Evolutionary conservation across 1,140 invertebrate genomes (phyloP).

Genomic region (Ceratina australensis): DNA sequence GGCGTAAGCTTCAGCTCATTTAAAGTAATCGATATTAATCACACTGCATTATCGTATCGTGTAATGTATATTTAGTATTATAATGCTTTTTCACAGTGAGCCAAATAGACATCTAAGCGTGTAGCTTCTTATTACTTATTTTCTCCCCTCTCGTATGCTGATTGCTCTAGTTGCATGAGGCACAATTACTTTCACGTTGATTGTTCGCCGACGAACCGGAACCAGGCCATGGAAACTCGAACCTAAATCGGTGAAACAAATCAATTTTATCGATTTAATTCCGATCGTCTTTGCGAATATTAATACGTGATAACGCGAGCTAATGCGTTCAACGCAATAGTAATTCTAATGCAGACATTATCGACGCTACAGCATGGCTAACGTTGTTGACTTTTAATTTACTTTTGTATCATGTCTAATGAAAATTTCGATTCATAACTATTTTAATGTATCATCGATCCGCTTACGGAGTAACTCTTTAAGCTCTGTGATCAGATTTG

Average conservation of each 20-base stretch:
- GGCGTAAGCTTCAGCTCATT: constrained; percentile 61
- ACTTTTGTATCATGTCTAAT: background rate
- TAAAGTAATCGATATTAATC: constrained; percentile 55
- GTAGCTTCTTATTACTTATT: constrained; percentile 41
- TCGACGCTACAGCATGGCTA: background rate
- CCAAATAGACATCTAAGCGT: constrained; percentile 52
- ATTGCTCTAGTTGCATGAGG: constrained; percentile 50
- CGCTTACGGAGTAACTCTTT: too few relatives aligned
- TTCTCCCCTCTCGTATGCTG: constrained; percentile 28
- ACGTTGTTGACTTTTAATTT: background rate
- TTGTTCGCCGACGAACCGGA: background rate
- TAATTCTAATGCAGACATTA: background rate
- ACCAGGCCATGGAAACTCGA: background rate
- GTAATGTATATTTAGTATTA: constrained; percentile 62
- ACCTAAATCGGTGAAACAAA: too few relatives aligned
- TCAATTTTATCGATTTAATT: background rate
- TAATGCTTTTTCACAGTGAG: constrained; percentile 74
- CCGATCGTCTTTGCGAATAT: background rate
- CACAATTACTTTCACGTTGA: background rate
- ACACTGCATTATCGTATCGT: constrained; percentile 56
- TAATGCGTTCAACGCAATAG: constrained; percentile 2
- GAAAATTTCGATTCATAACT: too few relatives aligned
- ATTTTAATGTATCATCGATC: too few relatives aligned
- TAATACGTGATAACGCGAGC: background rate
- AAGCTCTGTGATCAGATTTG: too few relatives aligned